A percentile compares a stretch with the other conserved stretches of the same genome.
phyloP scores from a whole-genome alignment of 2,888 invertebrate species.

The Drosophila atripex region DNA sequence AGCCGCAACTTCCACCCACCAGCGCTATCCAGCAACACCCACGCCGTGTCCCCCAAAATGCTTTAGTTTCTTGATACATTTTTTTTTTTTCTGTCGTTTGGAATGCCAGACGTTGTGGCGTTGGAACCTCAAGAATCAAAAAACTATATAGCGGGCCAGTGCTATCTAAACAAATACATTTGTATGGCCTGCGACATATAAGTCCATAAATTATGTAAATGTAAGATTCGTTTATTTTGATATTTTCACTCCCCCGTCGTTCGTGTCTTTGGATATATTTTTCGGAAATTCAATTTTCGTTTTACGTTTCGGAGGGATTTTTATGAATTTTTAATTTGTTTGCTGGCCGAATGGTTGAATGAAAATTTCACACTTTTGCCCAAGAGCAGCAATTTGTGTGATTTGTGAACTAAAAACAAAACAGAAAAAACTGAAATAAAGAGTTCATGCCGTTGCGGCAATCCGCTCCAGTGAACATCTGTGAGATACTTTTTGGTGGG shows the following conservation, averaged over 20 bases:
- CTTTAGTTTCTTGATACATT: not conserved
- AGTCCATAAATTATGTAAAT: conserved; percentile 74
- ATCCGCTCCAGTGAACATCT: conserved; percentile 6
- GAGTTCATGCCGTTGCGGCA: conserved; percentile 10
- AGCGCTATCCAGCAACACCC: conserved; percentile 18
- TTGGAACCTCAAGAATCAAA: conserved; percentile 43
- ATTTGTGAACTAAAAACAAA: conserved; percentile 44
- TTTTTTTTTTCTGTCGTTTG: not conserved
- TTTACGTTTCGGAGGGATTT: conserved; percentile 33
- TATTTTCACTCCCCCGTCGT: conserved; percentile 7
- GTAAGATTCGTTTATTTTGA: conserved; percentile 49
- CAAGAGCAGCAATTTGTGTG: conserved; percentile 55
- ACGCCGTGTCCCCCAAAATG: conserved; percentile 39
- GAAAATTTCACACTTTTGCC: conserved; percentile 49
- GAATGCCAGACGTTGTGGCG: conserved; percentile 67
- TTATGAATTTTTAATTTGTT: conserved; percentile 77
- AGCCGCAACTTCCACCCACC: conserved; percentile 26
- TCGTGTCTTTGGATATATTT: conserved; percentile 21
- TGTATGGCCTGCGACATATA: conserved; percentile 50
- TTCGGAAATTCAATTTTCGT: conserved; percentile 53
- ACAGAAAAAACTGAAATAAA: not conserved
- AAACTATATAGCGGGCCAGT: conserved; percentile 33
- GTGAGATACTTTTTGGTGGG: conserved; percentile 24
- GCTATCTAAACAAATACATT: conserved; percentile 70
- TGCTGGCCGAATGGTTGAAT: conserved; percentile 38